phyloP scores from a whole-genome alignment of 2,113 vertebrate genomes.

The Nymphicus hollandicus region DNA sequence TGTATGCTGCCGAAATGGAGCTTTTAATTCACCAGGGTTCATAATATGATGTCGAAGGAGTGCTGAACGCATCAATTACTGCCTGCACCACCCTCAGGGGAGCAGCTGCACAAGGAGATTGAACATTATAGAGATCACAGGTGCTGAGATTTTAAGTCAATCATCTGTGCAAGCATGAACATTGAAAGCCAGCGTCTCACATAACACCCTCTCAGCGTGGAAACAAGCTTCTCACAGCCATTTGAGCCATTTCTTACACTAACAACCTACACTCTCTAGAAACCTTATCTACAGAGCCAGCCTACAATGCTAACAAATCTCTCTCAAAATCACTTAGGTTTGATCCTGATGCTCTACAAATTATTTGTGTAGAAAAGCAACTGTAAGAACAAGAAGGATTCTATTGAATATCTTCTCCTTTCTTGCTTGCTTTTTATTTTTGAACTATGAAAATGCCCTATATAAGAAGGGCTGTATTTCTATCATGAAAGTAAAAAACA shows the following conservation, averaged over 20 bases:
- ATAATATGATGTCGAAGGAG: not conserved
- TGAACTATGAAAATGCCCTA: not conserved
- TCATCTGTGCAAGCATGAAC: conserved; percentile 27
- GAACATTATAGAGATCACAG: conserved; percentile 37
- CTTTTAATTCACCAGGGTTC: not conserved
- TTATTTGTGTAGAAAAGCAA: not conserved
- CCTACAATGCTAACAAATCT: conserved; percentile 16
- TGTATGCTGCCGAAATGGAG: not conserved
- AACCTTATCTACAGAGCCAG: conserved; percentile 20
- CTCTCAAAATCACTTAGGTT: conserved; percentile 18
- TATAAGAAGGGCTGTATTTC: not conserved
- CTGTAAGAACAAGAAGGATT: not conserved
- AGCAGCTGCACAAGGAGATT: conserved; percentile 51
- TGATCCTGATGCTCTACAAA: not conserved
- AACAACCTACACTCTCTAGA: not conserved
- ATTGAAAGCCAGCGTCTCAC: not conserved
- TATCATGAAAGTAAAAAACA: not conserved
- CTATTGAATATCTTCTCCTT: not conserved
- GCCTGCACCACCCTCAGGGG: not conserved
- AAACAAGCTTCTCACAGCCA: conserved; percentile 29
- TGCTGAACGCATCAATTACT: conserved; percentile 48
- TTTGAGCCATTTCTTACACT: conserved; percentile 5
- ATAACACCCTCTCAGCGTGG: conserved; percentile 4
- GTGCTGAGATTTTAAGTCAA: conserved; percentile 42
- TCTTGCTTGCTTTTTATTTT: not conserved